Evolutionary conservation across 2,888 invertebrate species (phyloP).

Genomic region (Zaprionus lineosus): DNA sequence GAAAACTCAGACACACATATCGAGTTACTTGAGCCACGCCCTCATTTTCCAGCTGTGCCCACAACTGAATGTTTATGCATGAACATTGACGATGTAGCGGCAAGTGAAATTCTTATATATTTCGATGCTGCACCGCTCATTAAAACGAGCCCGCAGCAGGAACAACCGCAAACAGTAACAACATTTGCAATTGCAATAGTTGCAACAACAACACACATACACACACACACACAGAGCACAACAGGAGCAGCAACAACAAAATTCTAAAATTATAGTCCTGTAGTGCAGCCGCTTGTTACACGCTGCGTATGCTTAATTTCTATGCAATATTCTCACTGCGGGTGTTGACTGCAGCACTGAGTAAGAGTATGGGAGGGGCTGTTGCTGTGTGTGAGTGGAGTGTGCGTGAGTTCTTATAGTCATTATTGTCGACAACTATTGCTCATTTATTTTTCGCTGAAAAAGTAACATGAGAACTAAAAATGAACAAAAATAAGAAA

Average conservation of each 20-base stretch:
- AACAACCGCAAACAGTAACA: constrained; percentile 9
- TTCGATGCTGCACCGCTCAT: constrained; percentile 40
- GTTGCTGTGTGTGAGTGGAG: neutral
- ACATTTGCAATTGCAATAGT: constrained; percentile 8
- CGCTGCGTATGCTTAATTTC: constrained; percentile 73
- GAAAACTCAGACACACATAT: constrained; percentile 44
- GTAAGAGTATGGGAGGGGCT: neutral
- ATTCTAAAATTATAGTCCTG: constrained; percentile 22
- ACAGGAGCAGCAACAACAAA: constrained; percentile 24
- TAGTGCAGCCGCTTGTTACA: constrained; percentile 27
- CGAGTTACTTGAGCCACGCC: constrained; percentile 33
- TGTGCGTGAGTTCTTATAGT: constrained; percentile 7
- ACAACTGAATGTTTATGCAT: constrained; percentile 65
- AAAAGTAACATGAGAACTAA: constrained; percentile 10
- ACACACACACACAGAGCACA: constrained; percentile 55
- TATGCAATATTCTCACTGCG: constrained; percentile 26
- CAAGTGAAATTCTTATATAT: constrained; percentile 3
- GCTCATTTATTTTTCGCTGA: constrained; percentile 63
- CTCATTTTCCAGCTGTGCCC: neutral
- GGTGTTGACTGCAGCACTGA: neutral
- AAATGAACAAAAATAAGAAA: constrained; percentile 11
- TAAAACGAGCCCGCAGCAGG: constrained; percentile 42
- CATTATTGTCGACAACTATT: constrained; percentile 41
- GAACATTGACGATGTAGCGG: constrained; percentile 46
- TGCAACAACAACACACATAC: constrained; percentile 11